These are phyloP conservation scores for Anoplolepis gracilipes DNA, from an alignment of 1,140 invertebrate species.

Conservation along the genomic window DNA sequence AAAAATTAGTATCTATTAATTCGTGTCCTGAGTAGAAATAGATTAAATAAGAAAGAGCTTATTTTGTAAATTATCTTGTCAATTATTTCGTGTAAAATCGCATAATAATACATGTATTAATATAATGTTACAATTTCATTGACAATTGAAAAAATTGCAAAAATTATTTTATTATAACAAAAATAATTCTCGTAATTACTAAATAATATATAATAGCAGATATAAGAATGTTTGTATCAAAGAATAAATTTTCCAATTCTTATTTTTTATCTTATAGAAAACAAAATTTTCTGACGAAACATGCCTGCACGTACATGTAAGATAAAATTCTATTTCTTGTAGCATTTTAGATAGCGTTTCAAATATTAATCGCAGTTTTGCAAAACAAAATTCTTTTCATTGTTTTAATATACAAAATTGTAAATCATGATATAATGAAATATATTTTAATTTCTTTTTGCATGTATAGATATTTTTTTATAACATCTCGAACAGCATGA, in stretches of 20 bases:
- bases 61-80: not conserved
- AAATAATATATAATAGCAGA: too few relatives aligned
- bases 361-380: not conserved
- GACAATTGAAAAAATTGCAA: not conserved
- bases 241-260: too few relatives aligned
- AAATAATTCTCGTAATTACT: too few relatives aligned
- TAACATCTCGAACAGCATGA: not conserved
- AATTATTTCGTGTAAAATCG: conserved; percentile 13
- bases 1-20: not conserved
- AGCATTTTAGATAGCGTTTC: not conserved
- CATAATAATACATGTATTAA: not conserved
- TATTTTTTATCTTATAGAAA: too few relatives aligned
- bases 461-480: not conserved
- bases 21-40: not conserved
- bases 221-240: too few relatives aligned
- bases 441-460: conserved; percentile 1
- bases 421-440: not conserved
- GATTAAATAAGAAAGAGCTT: conserved; percentile 11
- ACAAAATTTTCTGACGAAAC: too few relatives aligned
- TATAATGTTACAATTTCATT: not conserved
- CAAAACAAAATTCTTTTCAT: not conserved
- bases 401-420: not conserved
- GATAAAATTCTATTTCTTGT: not conserved
- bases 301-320: not conserved
- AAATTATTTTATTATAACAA: too few relatives aligned